Percentiles rank a stretch among this genome's conserved stretches.
These are phyloP conservation scores for Eilema griseolum DNA, from an alignment of 2,888 invertebrate genomes.

Conservation along the genomic window DNA sequence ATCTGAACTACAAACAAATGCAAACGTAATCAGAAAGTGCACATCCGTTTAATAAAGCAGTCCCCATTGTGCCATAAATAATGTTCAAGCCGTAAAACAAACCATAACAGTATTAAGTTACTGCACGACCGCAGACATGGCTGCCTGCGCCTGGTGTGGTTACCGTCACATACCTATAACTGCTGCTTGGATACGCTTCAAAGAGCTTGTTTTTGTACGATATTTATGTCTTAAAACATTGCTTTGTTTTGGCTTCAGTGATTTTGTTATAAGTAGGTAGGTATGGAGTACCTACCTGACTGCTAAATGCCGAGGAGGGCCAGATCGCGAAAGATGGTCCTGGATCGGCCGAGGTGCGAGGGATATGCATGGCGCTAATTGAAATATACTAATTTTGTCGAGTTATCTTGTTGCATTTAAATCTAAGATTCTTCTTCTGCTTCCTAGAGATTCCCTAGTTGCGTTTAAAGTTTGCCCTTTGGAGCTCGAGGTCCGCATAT, in stretches of 20 bases:
- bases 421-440: too few relatives aligned
- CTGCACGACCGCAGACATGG: constrained; percentile 9
- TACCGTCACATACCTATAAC: constrained; percentile 1
- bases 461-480: too few relatives aligned
- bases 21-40: background rate
- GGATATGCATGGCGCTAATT: too few relatives aligned
- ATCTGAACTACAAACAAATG: background rate
- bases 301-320: too few relatives aligned
- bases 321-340: too few relatives aligned
- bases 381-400: background rate
- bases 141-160: background rate
- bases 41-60: background rate
- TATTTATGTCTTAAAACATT: background rate
- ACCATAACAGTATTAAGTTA: constrained; percentile 15
- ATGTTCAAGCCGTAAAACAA: constrained; percentile 1
- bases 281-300: too few relatives aligned
- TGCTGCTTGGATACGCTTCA: constrained; percentile 3
- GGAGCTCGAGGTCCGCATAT: too few relatives aligned
- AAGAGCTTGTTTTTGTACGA: background rate
- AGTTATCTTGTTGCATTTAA: background rate
- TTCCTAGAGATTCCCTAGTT: too few relatives aligned
- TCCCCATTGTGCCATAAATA: background rate
- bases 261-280: background rate
- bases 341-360: too few relatives aligned
- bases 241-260: background rate